Conservation (phyloP, 1,140 invertebrate genomes). For the Diplogasteroides magnus region DNA sequence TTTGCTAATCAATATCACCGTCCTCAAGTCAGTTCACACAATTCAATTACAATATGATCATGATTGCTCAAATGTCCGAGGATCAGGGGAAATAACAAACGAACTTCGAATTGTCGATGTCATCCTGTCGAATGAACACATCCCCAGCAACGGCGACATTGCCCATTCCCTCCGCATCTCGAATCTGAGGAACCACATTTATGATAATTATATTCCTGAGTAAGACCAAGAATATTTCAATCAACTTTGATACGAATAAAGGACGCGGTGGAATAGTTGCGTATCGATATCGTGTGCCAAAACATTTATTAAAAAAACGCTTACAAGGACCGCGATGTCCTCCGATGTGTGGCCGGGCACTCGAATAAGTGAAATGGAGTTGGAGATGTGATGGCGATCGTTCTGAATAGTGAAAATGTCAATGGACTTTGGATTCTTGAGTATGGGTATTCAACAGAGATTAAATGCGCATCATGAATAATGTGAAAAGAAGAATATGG, state of each 20-base stretch:
- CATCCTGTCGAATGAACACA: conserved; percentile 45
- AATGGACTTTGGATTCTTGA: conserved; percentile 7
- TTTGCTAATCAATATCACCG: neutral
- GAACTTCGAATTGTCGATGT: conserved; percentile 40
- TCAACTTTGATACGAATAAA: neutral
- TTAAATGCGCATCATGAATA: conserved; percentile 4
- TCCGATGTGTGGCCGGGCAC: conserved; percentile 50
- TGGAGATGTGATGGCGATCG: conserved; percentile 39
- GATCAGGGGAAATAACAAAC: too few species aligned
- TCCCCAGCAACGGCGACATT: conserved; percentile 42
- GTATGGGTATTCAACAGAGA: conserved; percentile 10
- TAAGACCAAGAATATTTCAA: neutral
- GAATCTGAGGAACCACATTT: too few species aligned
- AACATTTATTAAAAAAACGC: conserved; percentile 30
- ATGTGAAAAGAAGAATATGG: neutral
- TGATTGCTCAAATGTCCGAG: too few species aligned
- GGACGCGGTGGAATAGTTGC: neutral
- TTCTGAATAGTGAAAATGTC: conserved; percentile 31
- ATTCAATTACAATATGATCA: too few species aligned
- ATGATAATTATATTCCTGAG: too few species aligned
- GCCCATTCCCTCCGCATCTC: too few species aligned
- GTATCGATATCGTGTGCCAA: neutral
- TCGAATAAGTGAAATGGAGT: conserved; percentile 42
- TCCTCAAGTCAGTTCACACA: conserved; percentile 46
- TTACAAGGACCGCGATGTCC: conserved; percentile 45